Base-by-base conservation (phyloP, 2,888 invertebrate species). In the Ferdinandea cuprea region DNA sequence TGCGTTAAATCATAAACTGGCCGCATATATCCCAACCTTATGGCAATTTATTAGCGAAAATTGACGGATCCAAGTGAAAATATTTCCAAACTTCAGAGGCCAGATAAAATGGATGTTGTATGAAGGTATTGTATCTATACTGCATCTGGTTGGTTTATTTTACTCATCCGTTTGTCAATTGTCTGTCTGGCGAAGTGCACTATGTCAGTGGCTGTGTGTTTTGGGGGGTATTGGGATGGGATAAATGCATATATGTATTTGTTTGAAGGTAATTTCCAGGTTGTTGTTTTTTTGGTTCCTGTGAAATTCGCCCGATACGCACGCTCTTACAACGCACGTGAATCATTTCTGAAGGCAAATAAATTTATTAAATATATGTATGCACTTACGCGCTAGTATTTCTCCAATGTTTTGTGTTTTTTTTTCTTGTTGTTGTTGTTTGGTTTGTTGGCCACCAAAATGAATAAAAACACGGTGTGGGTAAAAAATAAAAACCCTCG, bases 321-420 rank as follows among this genome's bases (percentile, higher is more conserved):
- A 83, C 17, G 37, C 73, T 61, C 77, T 83, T 83, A 78, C 78
- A 78, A 68, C 50, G 68, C 83, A 78, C 78, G 83, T 83, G 83
- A 83, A 83, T 83, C 83, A 83, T 78, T 83, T 83, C 25, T 83
- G 83, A 83, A 78, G 83, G 83, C 72, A 78, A 83, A 83, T 83
- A 83, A 78, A 83, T 83, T 83, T 78, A 78, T 78, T 83, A 73
- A 83, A 78, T 78, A 78, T 63, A 78, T 78, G 68, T 63, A 83
- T 78, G 72, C 63, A 68, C 63, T 73, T 83, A 68, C 78, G 68
- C 76, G 68, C 76, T 71, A 81, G 71, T 69, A 59, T 68, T 50
- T 66, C 3, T 54, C 19, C 59, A 54, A 59, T 68, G 73, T 46
- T 50, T 19, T 30, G 32, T 8, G 32, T 50, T 46, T 37, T 28